Percentiles rank a stretch among this genome's conserved stretches.
Evolutionary conservation across 2,113 vertebrate species (phyloP).

Genomic region (Leucopsar rothschildi): DNA sequence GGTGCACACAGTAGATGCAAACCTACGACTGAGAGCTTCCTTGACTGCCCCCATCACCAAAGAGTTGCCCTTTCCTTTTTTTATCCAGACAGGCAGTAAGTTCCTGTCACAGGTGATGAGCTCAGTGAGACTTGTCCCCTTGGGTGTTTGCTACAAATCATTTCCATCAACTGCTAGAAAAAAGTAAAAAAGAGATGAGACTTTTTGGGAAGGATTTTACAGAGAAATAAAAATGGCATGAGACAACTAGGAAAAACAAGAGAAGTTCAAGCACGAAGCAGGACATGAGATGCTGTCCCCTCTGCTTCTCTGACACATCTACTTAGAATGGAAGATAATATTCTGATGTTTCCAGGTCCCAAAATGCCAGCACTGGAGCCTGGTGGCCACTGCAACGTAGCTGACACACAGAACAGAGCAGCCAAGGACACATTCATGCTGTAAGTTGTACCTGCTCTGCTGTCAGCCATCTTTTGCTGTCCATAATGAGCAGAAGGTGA

Average conservation of each 20-base stretch:
- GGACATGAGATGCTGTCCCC: background rate
- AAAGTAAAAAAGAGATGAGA: background rate
- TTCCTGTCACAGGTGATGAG: background rate
- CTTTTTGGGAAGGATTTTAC: background rate
- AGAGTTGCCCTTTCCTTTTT: background rate
- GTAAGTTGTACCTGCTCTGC: background rate
- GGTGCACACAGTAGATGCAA: background rate
- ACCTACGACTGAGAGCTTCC: background rate
- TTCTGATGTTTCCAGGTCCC: background rate
- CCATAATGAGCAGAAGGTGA: background rate
- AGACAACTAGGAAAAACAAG: background rate
- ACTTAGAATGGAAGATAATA: background rate
- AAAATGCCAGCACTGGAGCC: background rate
- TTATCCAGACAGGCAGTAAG: background rate
- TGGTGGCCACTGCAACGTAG: background rate
- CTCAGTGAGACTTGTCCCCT: background rate
- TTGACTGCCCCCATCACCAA: background rate
- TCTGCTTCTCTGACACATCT: background rate
- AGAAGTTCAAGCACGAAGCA: background rate
- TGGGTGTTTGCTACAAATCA: background rate
- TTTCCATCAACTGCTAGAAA: background rate
- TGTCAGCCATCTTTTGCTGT: background rate
- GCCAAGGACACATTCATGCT: accelerated
- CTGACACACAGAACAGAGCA: background rate
- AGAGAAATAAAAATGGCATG: background rate